phyloP scores from a whole-genome alignment of 2,888 invertebrate species.

The Microdon myrmicae region DNA sequence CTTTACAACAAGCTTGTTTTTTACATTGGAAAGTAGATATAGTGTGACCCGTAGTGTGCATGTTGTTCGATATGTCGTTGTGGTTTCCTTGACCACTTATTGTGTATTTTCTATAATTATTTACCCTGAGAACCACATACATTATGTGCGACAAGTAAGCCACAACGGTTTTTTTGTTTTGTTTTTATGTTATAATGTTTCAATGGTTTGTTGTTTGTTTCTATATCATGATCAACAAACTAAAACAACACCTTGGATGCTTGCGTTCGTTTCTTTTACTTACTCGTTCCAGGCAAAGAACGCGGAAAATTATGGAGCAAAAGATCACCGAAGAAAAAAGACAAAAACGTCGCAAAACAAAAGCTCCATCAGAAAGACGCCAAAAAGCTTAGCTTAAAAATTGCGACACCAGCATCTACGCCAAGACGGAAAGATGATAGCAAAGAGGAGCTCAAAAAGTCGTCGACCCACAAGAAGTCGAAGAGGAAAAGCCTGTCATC shows the following conservation, averaged over 20 bases:
- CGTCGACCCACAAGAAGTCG: conserved; percentile 35
- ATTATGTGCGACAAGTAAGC: too few species aligned
- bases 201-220: conserved; percentile 13
- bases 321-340: conserved; percentile 37
- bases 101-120: too few species aligned
- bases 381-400: conserved; percentile 4
- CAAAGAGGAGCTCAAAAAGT: conserved; percentile 36
- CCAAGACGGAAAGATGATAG: conserved; percentile 15
- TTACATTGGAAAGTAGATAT: too few species aligned
- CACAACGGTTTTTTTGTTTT: too few species aligned
- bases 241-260: conserved; percentile 11
- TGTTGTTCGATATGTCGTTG: too few species aligned
- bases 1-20: too few species aligned
- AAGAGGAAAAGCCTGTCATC: neutral
- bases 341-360: conserved; percentile 31
- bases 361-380: conserved; percentile 25
- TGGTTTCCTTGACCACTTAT: too few species aligned
- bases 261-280: conserved; percentile 25
- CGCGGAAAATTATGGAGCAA: conserved; percentile 40
- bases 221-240: conserved; percentile 4
- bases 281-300: conserved; percentile 35
- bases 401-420: conserved; percentile 14
- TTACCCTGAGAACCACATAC: too few species aligned
- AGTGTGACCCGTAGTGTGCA: too few species aligned
- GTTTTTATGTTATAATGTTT: too few species aligned